Evolutionary conservation across 2,113 vertebrate genomes (phyloP), one percentile per base, ranked within the genome.

Genomic region (Poeciliopsis retropinna): DNA sequence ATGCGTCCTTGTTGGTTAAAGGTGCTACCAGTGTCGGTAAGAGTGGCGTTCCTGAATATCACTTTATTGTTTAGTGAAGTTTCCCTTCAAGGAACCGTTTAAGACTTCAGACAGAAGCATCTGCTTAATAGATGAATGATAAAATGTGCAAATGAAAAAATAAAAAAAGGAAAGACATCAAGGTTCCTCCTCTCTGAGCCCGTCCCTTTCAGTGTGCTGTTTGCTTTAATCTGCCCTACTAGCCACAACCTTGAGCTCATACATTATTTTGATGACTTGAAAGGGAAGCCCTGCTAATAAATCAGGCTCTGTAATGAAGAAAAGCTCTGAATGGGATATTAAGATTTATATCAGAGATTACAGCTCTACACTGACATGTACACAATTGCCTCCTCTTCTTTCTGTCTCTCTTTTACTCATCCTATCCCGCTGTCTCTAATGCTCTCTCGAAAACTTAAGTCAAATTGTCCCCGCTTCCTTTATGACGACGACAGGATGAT

Each of bases 301-400:
- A 93, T 92, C 92, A 91, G 74, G 25, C 68, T 32, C 70, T 15
- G 61, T 92, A 90, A 93, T 93, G 91, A 94, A 92, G 89, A 94
- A 91, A 91, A 83, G 80, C 85, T 86, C 91, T 93, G 91, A 93
- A 92, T 91, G 90, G 91, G 88, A 92, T 92, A 92, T 94, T 91
- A 92, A 94, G 92, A 94, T 94, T 93, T 89, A 92, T 92, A 92
- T 94, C 91, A 86, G 78, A 80, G 90, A 68, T 86, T 85, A 74
- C 34, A 67, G 80, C 78, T 77, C 74, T 82, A 75, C 28, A 44
- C 82, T 89, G 91, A 91, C 91, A 92, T 85, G 70, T 81, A 87
- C 82, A 91, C 91, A 91, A 92, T 92, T 85, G 68, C 84, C 78
- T 41, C 80, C 78, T 85, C 84, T 84, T 79, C 84, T 83, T 84